Base-by-base conservation (phyloP, 2,888 invertebrate genomes). In the Calliscelio sp. region DNA sequence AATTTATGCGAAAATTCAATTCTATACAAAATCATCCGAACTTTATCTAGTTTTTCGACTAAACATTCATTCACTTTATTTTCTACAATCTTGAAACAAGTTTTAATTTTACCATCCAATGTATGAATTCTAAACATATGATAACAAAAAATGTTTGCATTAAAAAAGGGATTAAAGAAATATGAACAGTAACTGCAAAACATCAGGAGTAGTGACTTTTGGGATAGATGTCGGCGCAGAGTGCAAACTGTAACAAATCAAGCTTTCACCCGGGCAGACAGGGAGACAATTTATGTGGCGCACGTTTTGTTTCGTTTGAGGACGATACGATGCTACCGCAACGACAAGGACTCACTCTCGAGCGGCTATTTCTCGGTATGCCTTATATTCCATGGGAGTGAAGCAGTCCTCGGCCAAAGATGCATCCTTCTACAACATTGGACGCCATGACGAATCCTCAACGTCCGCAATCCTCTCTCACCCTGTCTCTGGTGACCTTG, bases 181-280 rank as follows among this genome's bases (percentile, higher is more conserved):
- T n/a, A n/a, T n/a, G n/a, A n/a, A n/a, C n/a, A n/a, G n/a, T n/a
- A 28, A 28, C 28, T 28, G 28, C 28, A 28, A 28, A 28, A 8
- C 28, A 28, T 8, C 28, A 28, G 28, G 5, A 28, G 28, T 4
- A 28, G 4, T 28, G 28, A 28, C 24, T 85, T 78, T 66, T 51
- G 84, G 88, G 87, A 91, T 91, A 90, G 92, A 92, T 89, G 89
- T 90, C 89, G 89, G 85, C 88, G 88, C 81, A 88, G 90, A 91
- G 92, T 92, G 92, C 91, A 92, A 93, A 93, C 92, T 92, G 91
- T 92, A 92, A 93, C 92, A 93, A 93, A 93, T 93, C 92, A 92
- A 93, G 92, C 93, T 93, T 93, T 92, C 92, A 92, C 91, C 90
- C 90, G 89, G 88, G 88, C 89, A 90, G 92, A 92, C 92, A 92